Base-by-base conservation (phyloP, 2,888 invertebrate genomes). In the Diplolepis rosae region DNA sequence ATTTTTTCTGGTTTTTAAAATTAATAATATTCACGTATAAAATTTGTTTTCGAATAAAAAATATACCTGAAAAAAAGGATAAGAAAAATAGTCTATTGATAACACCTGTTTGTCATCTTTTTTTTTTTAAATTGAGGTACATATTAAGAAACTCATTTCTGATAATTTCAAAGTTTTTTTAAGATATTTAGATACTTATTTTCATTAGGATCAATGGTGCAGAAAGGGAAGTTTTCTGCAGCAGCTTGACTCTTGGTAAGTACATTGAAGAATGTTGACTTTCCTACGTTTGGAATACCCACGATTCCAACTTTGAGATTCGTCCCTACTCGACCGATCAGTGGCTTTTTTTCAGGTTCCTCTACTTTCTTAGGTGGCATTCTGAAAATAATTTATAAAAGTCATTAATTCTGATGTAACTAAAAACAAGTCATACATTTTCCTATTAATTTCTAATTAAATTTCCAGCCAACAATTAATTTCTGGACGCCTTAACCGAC, bases 131-230 rank as follows among this genome's bases (percentile, higher is more conserved):
- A n/a, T n/a, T n/a, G n/a, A n/a, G n/a, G n/a, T n/a, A n/a, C n/a
- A n/a, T n/a, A n/a, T n/a, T n/a, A n/a, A n/a, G n/a, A n/a, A n/a
- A 56, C 18, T 28, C 13, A n/a, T 28, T 65, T 6, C 42, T 18
- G 22, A 24, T 15, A 35, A 54, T 30, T 30, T 1, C 11, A 24
- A 35, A 3, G 42, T 54, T 66, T 48, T 35, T 13, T 30, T 11
- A 45, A 45, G 65, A 42, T 6, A 32, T 71, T 66, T 75, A 80
- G 77, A 93, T 94, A 97, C 97, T 97, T 96, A 98, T 97, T 98
- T 93, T 99, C 99, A 96, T 99, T 99, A 61, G 99, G 99, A 90
- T 99, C 98, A 89, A 99, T 99, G 89, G 99, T 99, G 91, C 99
- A 99, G 92, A 99, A 99, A 0, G 99, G 99, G 88, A 99, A 99